Percentiles rank a stretch among this genome's conserved stretches.
Evolutionary conservation across 2,113 vertebrate genomes (phyloP).

Genomic region (Melospiza melodia): DNA sequence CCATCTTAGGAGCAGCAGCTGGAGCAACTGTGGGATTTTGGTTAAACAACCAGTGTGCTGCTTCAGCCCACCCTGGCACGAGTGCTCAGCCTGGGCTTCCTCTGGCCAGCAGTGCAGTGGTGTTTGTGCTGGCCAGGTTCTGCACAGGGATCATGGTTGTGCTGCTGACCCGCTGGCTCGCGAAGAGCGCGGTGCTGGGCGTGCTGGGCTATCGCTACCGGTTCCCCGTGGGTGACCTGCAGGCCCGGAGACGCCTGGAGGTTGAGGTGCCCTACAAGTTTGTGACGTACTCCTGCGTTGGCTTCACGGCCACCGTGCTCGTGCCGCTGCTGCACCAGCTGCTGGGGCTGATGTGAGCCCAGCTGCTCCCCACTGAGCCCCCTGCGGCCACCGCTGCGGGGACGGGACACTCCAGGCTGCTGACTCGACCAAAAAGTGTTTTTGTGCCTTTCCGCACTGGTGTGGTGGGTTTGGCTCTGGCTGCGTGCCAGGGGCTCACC

Average conservation of each 20-base stretch:
- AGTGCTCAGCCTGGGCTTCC: conserved; percentile 53
- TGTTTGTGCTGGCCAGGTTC: conserved; percentile 64
- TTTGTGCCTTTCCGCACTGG: conserved; percentile 34
- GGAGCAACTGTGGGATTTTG: conserved; percentile 89
- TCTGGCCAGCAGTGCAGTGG: neutral
- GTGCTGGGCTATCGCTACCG: conserved; percentile 77
- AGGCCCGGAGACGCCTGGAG: conserved; percentile 80
- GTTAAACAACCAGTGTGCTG: conserved; percentile 76
- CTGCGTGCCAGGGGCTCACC: neutral
- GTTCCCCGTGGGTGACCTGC: conserved; percentile 66
- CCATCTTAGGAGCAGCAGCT: conserved; percentile 80
- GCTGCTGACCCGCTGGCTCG: conserved; percentile 77
- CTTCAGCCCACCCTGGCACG: neutral
- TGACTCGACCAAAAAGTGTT: neutral
- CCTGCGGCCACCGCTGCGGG: neutral
- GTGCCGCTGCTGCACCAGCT: conserved; percentile 81
- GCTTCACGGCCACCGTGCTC: conserved; percentile 81
- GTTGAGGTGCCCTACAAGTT: conserved; percentile 95
- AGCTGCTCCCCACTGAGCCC: neutral
- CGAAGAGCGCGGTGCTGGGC: conserved; percentile 75
- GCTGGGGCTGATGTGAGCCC: conserved; percentile 80
- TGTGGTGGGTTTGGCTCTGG: neutral
- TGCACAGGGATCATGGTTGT: conserved; percentile 75
- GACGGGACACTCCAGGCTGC: accelerated
- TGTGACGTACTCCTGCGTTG: conserved; percentile 83